Conservation (phyloP, 2,113 vertebrate genomes). For the Protobothrops flavoviridis region DNA sequence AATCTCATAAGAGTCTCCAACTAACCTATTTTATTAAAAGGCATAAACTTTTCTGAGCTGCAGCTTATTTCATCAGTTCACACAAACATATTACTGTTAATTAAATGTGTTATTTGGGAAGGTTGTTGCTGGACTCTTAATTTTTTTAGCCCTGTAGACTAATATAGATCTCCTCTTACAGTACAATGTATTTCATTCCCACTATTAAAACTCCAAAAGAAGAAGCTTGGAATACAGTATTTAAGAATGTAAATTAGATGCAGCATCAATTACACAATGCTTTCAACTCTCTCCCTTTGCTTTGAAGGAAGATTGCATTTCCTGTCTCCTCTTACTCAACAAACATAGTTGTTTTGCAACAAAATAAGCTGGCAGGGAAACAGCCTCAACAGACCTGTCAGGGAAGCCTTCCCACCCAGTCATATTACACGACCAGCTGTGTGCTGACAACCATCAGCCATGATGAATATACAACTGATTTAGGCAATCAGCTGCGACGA, state of each 20-base stretch:
- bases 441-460: neutral
- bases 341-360: constrained; percentile 53
- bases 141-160: neutral
- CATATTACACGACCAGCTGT: constrained; percentile 39
- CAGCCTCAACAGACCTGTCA: constrained; percentile 42
- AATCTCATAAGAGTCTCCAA: neutral
- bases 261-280: constrained; percentile 1
- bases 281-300: constrained; percentile 31
- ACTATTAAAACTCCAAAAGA: constrained; percentile 30
- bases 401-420: constrained; percentile 32
- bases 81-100: neutral
- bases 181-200: neutral
- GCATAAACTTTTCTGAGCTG: neutral
- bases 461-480: constrained; percentile 28
- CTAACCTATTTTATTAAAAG: neutral
- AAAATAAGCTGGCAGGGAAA: constrained; percentile 43
- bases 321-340: constrained; percentile 39
- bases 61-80: neutral
- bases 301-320: constrained; percentile 41
- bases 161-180: neutral
- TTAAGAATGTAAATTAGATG: neutral
- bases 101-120: neutral
- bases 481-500: constrained; percentile 36
- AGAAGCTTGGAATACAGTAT: neutral
- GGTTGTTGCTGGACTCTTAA: neutral